phyloP scores from a whole-genome alignment of 2,113 vertebrate genomes.

The Copsychus sechellarum region DNA sequence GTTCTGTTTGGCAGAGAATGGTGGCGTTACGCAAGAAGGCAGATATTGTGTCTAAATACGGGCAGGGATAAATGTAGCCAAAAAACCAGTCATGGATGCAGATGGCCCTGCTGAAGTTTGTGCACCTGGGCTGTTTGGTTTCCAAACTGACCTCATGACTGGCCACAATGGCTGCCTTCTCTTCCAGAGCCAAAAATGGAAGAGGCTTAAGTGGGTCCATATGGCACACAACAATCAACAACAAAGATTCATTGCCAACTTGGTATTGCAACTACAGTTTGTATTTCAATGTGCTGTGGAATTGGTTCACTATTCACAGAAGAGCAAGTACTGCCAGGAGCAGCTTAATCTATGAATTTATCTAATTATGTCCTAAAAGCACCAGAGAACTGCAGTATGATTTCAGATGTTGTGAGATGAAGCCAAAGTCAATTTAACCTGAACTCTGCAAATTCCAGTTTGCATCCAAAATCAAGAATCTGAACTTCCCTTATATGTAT shows the following conservation, averaged over 20 bases:
- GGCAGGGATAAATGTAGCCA: constrained; percentile 2
- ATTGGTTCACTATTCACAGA: constrained; percentile 69
- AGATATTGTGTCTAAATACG: constrained; percentile 37
- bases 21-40: constrained; percentile 19
- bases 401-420: constrained; percentile 64
- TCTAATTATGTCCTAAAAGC: constrained; percentile 72
- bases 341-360: constrained; percentile 72
- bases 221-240: constrained; percentile 66
- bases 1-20: neutral
- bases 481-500: neutral
- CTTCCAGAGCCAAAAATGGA: constrained; percentile 62
- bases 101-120: constrained; percentile 67
- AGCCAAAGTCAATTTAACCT: constrained; percentile 72
- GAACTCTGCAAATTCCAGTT: constrained; percentile 31
- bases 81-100: constrained; percentile 37
- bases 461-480: constrained; percentile 30
- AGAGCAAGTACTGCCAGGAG: constrained; percentile 66
- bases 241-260: constrained; percentile 59
- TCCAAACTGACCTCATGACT: constrained; percentile 69
- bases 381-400: constrained; percentile 38
- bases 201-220: constrained; percentile 73
- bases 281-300: constrained; percentile 65
- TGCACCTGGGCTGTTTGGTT: constrained; percentile 65
- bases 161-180: constrained; percentile 62
- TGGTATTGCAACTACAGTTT: constrained; percentile 60